These are phyloP conservation scores for Alviniconcha marisindica DNA, from an alignment of 1,140 invertebrate genomes.

Conservation along the genomic window DNA sequence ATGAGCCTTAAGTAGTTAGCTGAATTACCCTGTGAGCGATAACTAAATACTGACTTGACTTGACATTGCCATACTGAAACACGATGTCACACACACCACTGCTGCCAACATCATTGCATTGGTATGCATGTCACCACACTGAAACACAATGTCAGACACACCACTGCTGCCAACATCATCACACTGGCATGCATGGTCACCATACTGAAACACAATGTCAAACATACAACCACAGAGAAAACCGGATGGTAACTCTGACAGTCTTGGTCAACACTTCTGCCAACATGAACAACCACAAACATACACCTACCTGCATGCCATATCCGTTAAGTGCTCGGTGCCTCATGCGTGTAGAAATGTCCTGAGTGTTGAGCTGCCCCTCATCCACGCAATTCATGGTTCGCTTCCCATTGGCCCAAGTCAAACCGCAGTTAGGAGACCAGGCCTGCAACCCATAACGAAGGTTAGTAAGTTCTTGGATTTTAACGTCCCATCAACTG, in stretches of 20 bases:
- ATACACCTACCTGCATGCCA: constrained; percentile 79
- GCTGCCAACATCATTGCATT: background rate
- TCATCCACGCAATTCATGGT: constrained; percentile 45
- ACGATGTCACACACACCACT: too few species aligned
- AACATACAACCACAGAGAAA: too few species aligned
- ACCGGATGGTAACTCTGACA: too few species aligned
- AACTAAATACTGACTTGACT: background rate
- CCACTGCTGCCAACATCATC: too few species aligned
- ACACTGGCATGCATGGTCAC: too few species aligned
- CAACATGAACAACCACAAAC: too few species aligned
- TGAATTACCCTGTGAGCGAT: background rate
- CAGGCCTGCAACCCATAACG: constrained; percentile 55
- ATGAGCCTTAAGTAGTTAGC: background rate
- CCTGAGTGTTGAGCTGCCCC: constrained; percentile 71
- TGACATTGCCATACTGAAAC: too few species aligned
- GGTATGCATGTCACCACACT: background rate
- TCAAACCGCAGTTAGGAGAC: constrained; percentile 60
- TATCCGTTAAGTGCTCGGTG: constrained; percentile 85
- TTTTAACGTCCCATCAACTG: too few species aligned
- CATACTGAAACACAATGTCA: too few species aligned
- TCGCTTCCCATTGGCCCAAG: constrained; percentile 58
- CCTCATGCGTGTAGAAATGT: constrained; percentile 86
- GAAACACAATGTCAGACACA: background rate
- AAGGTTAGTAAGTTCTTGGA: too few species aligned
- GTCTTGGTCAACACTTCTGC: too few species aligned